phyloP scores from a whole-genome alignment of 2,113 vertebrate species.

The Oceanites oceanicus region DNA sequence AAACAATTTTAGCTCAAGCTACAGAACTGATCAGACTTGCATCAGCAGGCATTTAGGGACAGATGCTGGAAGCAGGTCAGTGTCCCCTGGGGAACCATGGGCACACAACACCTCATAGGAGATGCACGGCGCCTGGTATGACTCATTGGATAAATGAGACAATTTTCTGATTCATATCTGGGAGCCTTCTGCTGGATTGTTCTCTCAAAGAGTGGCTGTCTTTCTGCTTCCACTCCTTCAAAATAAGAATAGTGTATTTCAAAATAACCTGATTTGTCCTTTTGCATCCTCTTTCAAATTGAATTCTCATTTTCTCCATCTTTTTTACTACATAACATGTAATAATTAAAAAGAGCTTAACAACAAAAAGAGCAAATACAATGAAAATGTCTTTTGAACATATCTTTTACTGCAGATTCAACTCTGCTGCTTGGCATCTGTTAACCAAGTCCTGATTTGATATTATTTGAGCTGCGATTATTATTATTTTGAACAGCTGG shows the following conservation, averaged over 20 bases:
- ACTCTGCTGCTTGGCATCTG: not conserved
- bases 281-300: not conserved
- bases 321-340: not conserved
- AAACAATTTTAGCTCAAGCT: not conserved
- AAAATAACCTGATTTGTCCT: constrained; percentile 23
- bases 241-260: not conserved
- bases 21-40: not conserved
- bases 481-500: not conserved
- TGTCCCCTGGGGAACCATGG: not conserved
- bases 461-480: not conserved
- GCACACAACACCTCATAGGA: not conserved
- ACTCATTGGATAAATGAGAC: constrained; percentile 8
- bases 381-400: not conserved
- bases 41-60: constrained; percentile 23
- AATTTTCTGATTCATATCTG: constrained; percentile 44
- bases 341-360: not conserved
- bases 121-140: not conserved
- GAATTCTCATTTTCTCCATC: constrained; percentile 13
- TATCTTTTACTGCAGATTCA: not conserved
- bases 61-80: constrained; percentile 18
- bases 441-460: not conserved
- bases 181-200: constrained; percentile 17
- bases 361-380: not conserved
- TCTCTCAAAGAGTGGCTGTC: not conserved
- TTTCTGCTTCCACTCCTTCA: not conserved